Base-by-base conservation (phyloP, 64 coral and sea anemone genomes). In the Stichodactyla mertensii region DNA sequence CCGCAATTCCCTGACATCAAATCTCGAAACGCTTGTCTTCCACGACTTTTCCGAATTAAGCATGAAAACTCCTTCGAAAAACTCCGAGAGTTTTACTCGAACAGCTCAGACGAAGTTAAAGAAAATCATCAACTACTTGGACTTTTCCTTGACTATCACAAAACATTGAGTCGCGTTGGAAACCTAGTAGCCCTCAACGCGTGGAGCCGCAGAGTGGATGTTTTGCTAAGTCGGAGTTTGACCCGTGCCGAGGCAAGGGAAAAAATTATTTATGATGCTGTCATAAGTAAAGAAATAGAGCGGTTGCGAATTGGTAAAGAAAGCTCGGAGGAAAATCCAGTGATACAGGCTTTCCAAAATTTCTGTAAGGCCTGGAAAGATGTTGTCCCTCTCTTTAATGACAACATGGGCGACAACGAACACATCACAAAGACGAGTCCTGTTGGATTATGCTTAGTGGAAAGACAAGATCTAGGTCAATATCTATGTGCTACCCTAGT, bases 341-440 rank as follows among this genome's bases (percentile, higher is more conserved):
- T 83, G 77, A 90, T 19, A 23, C 79, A 99, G 61, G 69, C 69
- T 27, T 99, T 99, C 64, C 71, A 93, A 2, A 88, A 88, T 19
- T 99, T 99, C 77, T 91, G 64, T 51, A 54, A 54, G 18, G 91
- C 97, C 7, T 99, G 93, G 93, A 86, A 95, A 55, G 83, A 90
- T 55, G 84, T 93, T 88, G 77, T 86, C 77, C 59, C 51, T 22
- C 4, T 87, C 64, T 52, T 92, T 23, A 74, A 80, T 70, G 58
- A 57, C 58, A 52, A 71, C n/a, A 16, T 52, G 8, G 82, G 70
- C 24, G 57, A 92, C 0, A 82, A 92, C 61, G 88, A 85, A 36
- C 74, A 90, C 18, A 55, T 99, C 23, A 87, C 52, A 61, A 93
- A 99, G 23, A 88, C 77, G 60, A 83, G 64, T 6, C 82, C 55